phyloP scores from a whole-genome alignment of 1,140 invertebrate species.

The Drosophila bifasciata region DNA sequence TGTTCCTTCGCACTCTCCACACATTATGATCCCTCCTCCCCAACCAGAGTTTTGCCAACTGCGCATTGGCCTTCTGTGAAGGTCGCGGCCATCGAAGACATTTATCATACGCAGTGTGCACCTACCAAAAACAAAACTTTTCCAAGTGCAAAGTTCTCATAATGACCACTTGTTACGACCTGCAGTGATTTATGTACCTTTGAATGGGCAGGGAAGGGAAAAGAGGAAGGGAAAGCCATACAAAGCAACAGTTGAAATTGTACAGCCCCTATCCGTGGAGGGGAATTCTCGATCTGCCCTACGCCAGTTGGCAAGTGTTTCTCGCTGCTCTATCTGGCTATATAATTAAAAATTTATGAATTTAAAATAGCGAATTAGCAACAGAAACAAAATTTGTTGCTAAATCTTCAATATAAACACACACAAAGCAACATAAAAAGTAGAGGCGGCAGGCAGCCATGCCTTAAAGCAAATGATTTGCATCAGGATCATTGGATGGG shows the following conservation, averaged over 20 bases:
- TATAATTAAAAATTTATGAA: conserved; percentile 81
- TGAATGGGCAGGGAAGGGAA: not conserved
- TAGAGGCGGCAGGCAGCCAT: conserved; percentile 24
- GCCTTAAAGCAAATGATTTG: conserved; percentile 33
- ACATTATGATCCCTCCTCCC: conserved; percentile 45
- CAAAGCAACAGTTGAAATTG: conserved; percentile 38
- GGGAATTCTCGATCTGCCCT: conserved; percentile 15
- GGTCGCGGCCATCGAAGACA: conserved; percentile 32
- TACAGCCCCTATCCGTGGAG: not conserved
- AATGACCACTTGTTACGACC: conserved; percentile 57
- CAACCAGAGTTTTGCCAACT: conserved; percentile 14
- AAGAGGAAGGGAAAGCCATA: too few species aligned
- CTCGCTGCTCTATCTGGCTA: conserved; percentile 52
- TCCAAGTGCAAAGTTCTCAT: conserved; percentile 48
- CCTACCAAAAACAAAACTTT: too few species aligned
- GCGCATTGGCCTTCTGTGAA: conserved; percentile 16
- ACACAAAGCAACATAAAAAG: conserved; percentile 45
- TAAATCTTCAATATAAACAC: conserved; percentile 64
- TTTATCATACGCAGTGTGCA: conserved; percentile 63
- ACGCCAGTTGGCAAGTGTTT: conserved; percentile 49
- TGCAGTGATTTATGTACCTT: conserved; percentile 45
- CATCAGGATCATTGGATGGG: conserved; percentile 41
- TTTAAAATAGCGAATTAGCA: conserved; percentile 78
- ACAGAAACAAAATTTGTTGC: conserved; percentile 69
- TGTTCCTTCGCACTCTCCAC: conserved; percentile 48